phyloP scores from a whole-genome alignment of 2,797 vertebrate species.

The Crocidura indochinensis region DNA sequence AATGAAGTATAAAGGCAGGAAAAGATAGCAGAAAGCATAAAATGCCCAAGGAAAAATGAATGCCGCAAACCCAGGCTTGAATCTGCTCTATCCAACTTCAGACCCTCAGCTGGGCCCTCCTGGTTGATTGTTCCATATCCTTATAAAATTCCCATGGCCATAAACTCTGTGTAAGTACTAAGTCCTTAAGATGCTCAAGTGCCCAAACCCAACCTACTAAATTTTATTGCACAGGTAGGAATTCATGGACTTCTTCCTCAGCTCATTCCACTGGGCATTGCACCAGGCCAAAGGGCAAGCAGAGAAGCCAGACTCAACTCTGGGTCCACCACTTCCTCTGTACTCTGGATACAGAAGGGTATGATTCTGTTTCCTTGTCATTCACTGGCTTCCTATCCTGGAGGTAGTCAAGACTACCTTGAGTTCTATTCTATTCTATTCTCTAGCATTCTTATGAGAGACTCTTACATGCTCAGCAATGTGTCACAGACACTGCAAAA shows the following conservation, averaged over 20 bases:
- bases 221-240: not conserved
- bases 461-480: not conserved
- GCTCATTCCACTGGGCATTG: not conserved
- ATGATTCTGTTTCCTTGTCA: not conserved
- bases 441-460: not conserved
- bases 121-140: not conserved
- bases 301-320: not conserved
- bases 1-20: not conserved
- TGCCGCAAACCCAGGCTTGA: conserved; percentile 20
- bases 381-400: not conserved
- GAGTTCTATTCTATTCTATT: not conserved
- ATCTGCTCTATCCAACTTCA: not conserved
- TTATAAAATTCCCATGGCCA: conserved; percentile 5
- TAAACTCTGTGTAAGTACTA: not conserved
- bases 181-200: conserved; percentile 1
- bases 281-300: not conserved
- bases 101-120: not conserved
- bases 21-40: conserved; percentile 11
- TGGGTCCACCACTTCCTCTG: not conserved
- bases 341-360: not conserved
- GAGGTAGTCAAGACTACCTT: not conserved
- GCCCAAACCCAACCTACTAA: not conserved
- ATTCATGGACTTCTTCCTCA: not conserved
- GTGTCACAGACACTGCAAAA: conserved; percentile 7
- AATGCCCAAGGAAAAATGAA: not conserved